Percentiles rank a stretch among this genome's conserved stretches.
Evolutionary conservation across 2,113 vertebrate genomes (phyloP).

Genomic region (Alligator sinensis): DNA sequence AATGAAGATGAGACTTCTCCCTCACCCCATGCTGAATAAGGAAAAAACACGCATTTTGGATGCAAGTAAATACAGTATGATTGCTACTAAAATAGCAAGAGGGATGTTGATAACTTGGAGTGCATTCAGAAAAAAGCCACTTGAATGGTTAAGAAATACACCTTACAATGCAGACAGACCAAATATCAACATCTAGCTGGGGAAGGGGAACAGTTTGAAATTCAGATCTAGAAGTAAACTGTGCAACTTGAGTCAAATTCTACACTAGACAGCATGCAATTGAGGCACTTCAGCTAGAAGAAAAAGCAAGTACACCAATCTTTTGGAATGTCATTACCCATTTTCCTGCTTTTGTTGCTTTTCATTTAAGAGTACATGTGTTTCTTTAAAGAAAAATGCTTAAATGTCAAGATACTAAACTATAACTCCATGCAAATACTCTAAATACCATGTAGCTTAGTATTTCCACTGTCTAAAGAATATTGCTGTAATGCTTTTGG

Average conservation of each 20-base stretch:
- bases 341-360: not conserved
- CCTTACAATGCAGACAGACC: not conserved
- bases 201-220: not conserved
- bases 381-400: constrained; percentile 18
- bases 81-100: not conserved
- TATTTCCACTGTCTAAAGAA: constrained; percentile 26
- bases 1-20: too few relatives aligned
- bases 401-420: not conserved
- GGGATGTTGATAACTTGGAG: not conserved
- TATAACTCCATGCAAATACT: constrained; percentile 33
- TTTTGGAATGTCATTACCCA: not conserved
- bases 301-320: not conserved
- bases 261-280: not conserved
- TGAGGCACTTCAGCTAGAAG: not conserved
- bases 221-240: not conserved
- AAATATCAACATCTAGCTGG: not conserved
- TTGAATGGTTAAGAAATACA: not conserved
- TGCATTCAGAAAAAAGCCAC: not conserved
- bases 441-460: constrained; percentile 45
- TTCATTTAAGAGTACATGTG: constrained; percentile 16
- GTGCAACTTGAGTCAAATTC: not conserved
- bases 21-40: too few relatives aligned
- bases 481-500: constrained; percentile 49
- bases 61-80: not conserved
- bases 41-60: too few relatives aligned